These are phyloP conservation scores for Sitta carolinensis DNA, from an alignment of 2,797 vertebrate species.

Conservation along the genomic window DNA sequence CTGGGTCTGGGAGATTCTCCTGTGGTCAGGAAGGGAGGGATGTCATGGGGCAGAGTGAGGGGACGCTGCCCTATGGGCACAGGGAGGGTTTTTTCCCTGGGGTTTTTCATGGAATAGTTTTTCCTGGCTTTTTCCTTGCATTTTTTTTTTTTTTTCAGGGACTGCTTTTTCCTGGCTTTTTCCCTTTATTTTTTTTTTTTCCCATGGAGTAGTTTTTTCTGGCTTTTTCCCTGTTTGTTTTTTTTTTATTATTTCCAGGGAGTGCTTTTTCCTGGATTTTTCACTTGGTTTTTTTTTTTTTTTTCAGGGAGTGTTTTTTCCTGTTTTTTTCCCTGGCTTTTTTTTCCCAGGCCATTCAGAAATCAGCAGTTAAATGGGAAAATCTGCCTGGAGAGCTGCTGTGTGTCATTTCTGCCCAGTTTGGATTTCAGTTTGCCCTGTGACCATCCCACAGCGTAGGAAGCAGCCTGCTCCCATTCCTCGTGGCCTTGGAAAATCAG, in stretches of 20 bases:
- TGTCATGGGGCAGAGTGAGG: fast-evolving
- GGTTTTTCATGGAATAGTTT: not conserved
- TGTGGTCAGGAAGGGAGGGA: not conserved
- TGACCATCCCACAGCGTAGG: not conserved
- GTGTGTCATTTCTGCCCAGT: not conserved
- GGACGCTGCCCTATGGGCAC: not conserved
- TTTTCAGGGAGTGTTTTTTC: too few relatives aligned
- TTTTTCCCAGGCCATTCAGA: not conserved
- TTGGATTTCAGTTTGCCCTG: not conserved
- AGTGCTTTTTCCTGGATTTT: too few relatives aligned
- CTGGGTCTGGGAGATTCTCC: not conserved
- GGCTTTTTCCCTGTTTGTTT: too few relatives aligned
- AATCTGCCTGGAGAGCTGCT: not conserved
- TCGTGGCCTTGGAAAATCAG: not conserved
- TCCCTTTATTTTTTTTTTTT: too few relatives aligned
- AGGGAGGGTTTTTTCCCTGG: not conserved
- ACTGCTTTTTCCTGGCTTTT: too few relatives aligned
- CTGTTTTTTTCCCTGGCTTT: not conserved
- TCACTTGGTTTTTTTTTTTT: too few relatives aligned
- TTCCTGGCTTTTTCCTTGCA: not conserved
- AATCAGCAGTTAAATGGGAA: not conserved
- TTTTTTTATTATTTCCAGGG: too few relatives aligned
- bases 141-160: too few relatives aligned
- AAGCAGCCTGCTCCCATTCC: not conserved
- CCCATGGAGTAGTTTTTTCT: too few relatives aligned